Evolutionary conservation across 1,140 invertebrate species (phyloP).

Genomic region (Meloidogyne chitwoodi): DNA sequence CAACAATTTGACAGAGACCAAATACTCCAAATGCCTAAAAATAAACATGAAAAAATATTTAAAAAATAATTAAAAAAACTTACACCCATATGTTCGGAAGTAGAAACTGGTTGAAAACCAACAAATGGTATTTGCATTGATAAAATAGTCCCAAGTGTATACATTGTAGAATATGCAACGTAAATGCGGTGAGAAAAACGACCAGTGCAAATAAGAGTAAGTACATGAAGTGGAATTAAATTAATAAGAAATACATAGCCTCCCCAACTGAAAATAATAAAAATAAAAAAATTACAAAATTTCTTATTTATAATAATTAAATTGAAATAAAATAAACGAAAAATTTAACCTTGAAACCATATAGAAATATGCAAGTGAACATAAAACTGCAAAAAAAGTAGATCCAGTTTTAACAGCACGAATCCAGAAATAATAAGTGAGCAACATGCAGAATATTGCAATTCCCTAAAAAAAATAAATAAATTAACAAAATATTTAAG

Average conservation of each 20-base stretch:
- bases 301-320: background rate
- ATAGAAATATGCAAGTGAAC: conserved; percentile 96
- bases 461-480: background rate
- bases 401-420: conserved; percentile 95
- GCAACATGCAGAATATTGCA: conserved; percentile 67
- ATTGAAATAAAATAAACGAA: background rate
- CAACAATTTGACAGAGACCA: conserved; percentile 82
- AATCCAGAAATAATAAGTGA: conserved; percentile 67
- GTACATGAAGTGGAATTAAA: conserved; percentile 94
- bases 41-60: background rate
- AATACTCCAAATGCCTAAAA: conserved; percentile 76
- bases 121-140: conserved; percentile 99
- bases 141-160: conserved; percentile 84
- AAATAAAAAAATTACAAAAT: background rate
- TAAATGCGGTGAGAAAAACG: conserved; percentile 85
- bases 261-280: conserved; percentile 82
- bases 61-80: conserved; percentile 6
- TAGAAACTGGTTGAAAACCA: conserved; percentile 92
- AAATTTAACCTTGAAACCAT: conserved; percentile 73
- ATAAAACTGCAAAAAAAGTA: conserved; percentile 86
- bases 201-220: conserved; percentile 76
- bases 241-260: conserved; percentile 99
- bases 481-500: background rate
- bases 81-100: conserved; percentile 97
- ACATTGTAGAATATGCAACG: conserved; percentile 88